phyloP scores from a whole-genome alignment of 1,140 invertebrate genomes.

The Eriosoma lanigerum region DNA sequence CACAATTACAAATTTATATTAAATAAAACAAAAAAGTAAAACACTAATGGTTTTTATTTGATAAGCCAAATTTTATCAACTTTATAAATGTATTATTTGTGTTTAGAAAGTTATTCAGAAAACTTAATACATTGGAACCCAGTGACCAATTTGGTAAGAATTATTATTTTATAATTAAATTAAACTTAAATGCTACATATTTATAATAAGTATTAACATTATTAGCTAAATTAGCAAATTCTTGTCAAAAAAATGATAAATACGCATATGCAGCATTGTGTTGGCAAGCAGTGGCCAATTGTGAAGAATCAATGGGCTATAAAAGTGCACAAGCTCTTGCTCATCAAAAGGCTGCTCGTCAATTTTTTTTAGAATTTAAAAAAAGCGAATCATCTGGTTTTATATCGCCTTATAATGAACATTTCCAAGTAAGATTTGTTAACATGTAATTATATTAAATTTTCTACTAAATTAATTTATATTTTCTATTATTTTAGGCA shows the following conservation, averaged over 20 bases:
- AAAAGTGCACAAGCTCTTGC: slow-evolving; percentile 34
- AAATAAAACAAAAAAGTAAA: slow-evolving; percentile 50
- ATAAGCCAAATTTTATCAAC: neutral
- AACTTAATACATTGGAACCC: slow-evolving; percentile 36
- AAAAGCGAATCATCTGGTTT: slow-evolving; percentile 42
- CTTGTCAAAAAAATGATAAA: slow-evolving; percentile 45
- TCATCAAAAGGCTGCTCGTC: slow-evolving; percentile 40
- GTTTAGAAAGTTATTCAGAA: slow-evolving; percentile 45
- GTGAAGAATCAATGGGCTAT: slow-evolving; percentile 41
- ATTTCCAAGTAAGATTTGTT: slow-evolving; percentile 30
- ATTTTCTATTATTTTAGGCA: no score
- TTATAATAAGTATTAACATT: no score
- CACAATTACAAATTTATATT: slow-evolving; percentile 36
- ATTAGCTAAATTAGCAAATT: slow-evolving; percentile 36
- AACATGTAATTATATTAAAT: neutral
- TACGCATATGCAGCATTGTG: slow-evolving; percentile 42
- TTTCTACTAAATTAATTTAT: no score
- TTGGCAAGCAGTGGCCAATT: slow-evolving; percentile 47
- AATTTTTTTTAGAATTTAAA: slow-evolving; percentile 34
- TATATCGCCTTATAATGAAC: slow-evolving; percentile 45
- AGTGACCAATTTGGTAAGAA: slow-evolving; percentile 43
- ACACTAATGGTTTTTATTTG: neutral
- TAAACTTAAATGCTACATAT: no score
- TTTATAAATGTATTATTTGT: neutral
- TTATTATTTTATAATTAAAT: neutral